These are phyloP conservation scores for Enteromius viviparus DNA, from an alignment of 2,797 vertebrate genomes.

Conservation along the genomic window DNA sequence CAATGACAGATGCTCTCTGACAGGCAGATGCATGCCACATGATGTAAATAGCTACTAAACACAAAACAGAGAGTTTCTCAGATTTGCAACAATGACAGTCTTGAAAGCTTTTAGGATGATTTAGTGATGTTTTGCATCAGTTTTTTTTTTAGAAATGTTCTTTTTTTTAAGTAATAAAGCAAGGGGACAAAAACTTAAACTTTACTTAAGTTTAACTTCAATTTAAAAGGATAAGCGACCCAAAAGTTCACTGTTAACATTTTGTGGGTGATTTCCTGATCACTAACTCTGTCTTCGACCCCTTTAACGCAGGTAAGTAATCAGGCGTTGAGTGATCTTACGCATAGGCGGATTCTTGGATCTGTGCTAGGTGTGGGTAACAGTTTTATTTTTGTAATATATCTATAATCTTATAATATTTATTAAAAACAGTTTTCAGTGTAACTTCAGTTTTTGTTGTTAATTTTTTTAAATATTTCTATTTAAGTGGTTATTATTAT, in stretches of 20 bases:
- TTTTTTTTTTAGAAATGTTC: neutral
- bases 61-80: slow-evolving; percentile 15
- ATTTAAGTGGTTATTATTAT: no score
- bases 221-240: neutral
- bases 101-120: neutral
- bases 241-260: no score
- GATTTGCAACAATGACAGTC: neutral
- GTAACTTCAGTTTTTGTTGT: neutral
- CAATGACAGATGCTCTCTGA: slow-evolving; percentile 30
- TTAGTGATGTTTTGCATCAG: neutral
- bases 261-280: no score
- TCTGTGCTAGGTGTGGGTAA: no score
- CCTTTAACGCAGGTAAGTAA: no score
- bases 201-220: neutral
- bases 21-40: slow-evolving; percentile 9
- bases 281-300: no score
- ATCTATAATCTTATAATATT: neutral
- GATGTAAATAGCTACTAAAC: slow-evolving; percentile 19
- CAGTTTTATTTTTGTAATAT: neutral
- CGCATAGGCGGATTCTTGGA: no score
- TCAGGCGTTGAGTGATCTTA: no score
- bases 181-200: neutral
- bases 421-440: neutral
- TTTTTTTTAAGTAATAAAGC: neutral
- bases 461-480: no score